Conservation (phyloP, 2,888 invertebrate species). For the Nomada ferruginata region DNA sequence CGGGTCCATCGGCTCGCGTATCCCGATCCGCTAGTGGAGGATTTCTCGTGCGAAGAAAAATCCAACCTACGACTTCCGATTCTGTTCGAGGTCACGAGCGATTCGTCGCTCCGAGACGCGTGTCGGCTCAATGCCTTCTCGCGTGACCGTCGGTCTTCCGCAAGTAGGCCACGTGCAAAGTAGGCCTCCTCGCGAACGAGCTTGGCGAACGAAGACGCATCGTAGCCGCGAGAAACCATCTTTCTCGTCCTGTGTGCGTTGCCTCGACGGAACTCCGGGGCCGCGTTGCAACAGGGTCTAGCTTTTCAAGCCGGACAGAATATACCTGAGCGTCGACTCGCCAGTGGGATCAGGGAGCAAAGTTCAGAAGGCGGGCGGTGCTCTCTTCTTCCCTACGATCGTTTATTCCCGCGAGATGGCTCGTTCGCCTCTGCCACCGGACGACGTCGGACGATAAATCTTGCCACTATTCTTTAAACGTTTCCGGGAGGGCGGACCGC, state of each 20-base stretch:
- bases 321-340: constrained; percentile 27
- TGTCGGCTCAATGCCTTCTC: constrained; percentile 64
- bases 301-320: constrained; percentile 21
- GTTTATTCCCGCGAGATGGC: constrained; percentile 28
- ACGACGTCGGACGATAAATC: constrained; percentile 31
- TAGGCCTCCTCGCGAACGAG: constrained; percentile 72
- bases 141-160: constrained; percentile 72
- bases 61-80: constrained; percentile 21
- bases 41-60: neutral
- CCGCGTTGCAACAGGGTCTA: constrained; percentile 24
- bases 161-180: constrained; percentile 79
- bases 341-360: constrained; percentile 43
- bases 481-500: constrained; percentile 46
- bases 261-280: constrained; percentile 27
- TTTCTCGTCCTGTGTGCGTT: constrained; percentile 16
- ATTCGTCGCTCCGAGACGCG: constrained; percentile 59
- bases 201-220: constrained; percentile 58
- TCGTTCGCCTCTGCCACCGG: constrained; percentile 22
- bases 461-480: constrained; percentile 24
- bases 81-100: constrained; percentile 51
- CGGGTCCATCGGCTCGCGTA: no score
- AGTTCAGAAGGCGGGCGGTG: constrained; percentile 34
- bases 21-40: neutral
- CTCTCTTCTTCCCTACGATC: constrained; percentile 14
- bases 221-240: constrained; percentile 42